Conservation (phyloP, 2,113 vertebrate genomes). For the Lichenostomus cassidix region DNA sequence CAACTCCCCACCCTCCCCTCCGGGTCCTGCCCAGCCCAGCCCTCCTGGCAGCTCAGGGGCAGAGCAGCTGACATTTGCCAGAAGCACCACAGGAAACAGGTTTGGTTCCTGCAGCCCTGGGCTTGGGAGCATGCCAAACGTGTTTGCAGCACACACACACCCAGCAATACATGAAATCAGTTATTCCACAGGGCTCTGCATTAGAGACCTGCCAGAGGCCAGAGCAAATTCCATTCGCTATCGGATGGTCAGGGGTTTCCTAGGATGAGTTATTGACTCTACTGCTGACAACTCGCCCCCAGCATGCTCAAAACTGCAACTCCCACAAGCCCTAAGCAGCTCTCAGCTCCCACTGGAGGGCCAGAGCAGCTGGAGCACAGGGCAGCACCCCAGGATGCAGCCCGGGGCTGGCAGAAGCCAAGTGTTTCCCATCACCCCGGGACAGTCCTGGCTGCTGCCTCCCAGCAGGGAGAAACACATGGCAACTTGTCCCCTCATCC, state of each 20-base stretch:
- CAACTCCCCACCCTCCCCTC: rapidly evolving
- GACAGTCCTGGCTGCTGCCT: background rate
- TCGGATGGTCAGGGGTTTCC: background rate
- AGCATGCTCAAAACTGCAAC: background rate
- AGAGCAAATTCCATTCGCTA: background rate
- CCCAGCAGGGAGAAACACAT: background rate
- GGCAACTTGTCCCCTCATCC: background rate
- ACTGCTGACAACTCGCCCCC: background rate
- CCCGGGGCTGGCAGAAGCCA: background rate
- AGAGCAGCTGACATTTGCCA: background rate
- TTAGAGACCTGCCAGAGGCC: background rate
- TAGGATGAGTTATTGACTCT: background rate
- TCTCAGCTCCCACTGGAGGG: background rate
- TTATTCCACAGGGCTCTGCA: rapidly evolving
- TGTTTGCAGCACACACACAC: rapidly evolving
- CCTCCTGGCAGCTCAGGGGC: background rate
- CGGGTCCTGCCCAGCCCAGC: background rate
- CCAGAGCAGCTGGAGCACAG: rapidly evolving
- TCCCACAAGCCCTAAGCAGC: background rate
- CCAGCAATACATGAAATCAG: background rate
- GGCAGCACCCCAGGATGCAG: background rate
- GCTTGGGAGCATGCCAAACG: background rate
- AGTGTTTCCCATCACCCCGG: background rate
- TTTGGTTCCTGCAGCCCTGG: rapidly evolving
- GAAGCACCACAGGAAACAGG: background rate